phyloP scores from a whole-genome alignment of 2,113 vertebrate species.

The Psettodes erumei region DNA sequence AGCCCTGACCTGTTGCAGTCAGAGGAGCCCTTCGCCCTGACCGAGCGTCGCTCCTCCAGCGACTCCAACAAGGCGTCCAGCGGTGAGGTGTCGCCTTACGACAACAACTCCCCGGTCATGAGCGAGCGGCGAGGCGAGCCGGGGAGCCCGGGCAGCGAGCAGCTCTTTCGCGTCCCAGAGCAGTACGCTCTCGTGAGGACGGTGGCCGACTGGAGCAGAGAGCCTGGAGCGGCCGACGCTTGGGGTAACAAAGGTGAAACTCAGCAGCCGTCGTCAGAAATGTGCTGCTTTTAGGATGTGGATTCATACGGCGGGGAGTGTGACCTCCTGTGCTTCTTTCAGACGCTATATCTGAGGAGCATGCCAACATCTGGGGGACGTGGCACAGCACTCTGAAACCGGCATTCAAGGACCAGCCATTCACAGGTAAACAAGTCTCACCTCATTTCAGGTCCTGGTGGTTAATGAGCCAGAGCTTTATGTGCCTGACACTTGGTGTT shows the following conservation, averaged over 20 bases:
- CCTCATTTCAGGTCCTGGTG: background rate
- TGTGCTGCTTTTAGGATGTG: too few relatives aligned
- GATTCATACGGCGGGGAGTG: background rate
- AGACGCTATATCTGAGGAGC: conserved; percentile 86
- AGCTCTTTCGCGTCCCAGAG: conserved; percentile 85
- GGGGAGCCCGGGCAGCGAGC: conserved; percentile 78
- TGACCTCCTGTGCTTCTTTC: conserved; percentile 21
- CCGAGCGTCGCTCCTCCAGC: conserved; percentile 91
- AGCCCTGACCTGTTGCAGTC: conserved; percentile 88
- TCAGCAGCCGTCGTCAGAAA: too few relatives aligned
- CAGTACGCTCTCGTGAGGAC: conserved; percentile 84
- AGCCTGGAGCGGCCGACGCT: conserved; percentile 80
- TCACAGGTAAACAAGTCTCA: conserved; percentile 83
- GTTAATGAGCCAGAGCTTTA: background rate
- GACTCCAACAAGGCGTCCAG: conserved; percentile 95
- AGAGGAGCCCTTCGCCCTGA: conserved; percentile 87
- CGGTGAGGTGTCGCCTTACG: conserved; percentile 96
- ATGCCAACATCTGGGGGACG: conserved; percentile 94
- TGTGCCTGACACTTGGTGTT: background rate
- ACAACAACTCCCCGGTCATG: conserved; percentile 96
- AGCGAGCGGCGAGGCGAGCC: conserved; percentile 82
- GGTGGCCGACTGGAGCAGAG: conserved; percentile 83
- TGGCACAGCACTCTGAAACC: conserved; percentile 95
- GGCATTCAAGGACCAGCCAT: conserved; percentile 85
- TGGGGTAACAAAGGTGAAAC: conserved; percentile 87